A percentile compares a stretch with the other conserved stretches of the same genome.
These are phyloP conservation scores for Drosophila paranaensis DNA, from an alignment of 2,888 invertebrate genomes.

Conservation along the genomic window DNA sequence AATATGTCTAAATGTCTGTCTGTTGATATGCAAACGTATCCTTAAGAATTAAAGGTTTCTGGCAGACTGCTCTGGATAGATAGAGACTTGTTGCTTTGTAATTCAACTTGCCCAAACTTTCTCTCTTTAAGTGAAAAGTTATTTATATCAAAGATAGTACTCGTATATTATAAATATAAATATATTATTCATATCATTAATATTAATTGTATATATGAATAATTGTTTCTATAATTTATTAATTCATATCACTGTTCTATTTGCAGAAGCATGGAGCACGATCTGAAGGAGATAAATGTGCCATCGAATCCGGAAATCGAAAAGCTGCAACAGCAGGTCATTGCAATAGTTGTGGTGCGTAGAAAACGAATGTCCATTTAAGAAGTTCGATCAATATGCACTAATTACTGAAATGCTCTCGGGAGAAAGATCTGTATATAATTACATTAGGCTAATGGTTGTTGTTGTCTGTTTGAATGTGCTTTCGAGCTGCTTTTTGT, in stretches of 20 bases:
- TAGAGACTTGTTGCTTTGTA: no score
- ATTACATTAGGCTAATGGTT: constrained; percentile 28
- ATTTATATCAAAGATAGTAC: no score
- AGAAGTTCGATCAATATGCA: constrained; percentile 5
- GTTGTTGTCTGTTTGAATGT: constrained; percentile 8
- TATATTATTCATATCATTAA: no score
- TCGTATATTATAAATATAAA: no score
- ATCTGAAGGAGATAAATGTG: constrained; percentile 83
- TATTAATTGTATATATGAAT: no score
- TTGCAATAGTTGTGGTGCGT: constrained; percentile 84
- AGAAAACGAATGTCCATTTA: constrained; percentile 37
- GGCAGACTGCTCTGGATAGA: background rate
- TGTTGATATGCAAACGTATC: background rate
- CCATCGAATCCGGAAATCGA: constrained; percentile 84
- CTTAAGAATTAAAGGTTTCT: background rate
- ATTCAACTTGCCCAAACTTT: no score
- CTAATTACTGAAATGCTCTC: constrained; percentile 16
- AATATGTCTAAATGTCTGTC: background rate
- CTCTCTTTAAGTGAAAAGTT: no score
- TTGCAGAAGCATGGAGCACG: constrained; percentile 84
- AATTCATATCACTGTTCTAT: background rate
- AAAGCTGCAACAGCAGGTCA: constrained; percentile 84
- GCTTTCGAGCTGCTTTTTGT: constrained; percentile 6
- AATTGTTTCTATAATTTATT: background rate
- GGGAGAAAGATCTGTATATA: constrained; percentile 7